Conservation (phyloP, 2,888 invertebrate species). For the Andrena trimmerana region DNA sequence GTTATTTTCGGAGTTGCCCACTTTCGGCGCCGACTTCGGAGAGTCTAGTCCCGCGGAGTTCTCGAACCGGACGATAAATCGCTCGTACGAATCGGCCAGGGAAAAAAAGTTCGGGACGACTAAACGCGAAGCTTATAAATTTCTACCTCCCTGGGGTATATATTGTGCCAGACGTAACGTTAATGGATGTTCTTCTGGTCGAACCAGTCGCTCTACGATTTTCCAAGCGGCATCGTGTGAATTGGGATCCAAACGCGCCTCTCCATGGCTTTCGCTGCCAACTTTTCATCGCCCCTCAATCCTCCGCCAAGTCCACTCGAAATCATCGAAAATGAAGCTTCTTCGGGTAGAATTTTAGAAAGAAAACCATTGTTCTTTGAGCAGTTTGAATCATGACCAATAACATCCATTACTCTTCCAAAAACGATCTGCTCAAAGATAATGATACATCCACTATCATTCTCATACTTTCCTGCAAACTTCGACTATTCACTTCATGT, state of each 20-base stretch:
- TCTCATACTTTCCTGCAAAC: too few species aligned
- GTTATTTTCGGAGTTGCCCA: slow-evolving; percentile 6
- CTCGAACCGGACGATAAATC: slow-evolving; percentile 44
- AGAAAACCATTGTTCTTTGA: too few species aligned
- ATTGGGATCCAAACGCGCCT: slow-evolving; percentile 14
- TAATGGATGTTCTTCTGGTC: slow-evolving; percentile 39
- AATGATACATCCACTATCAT: too few species aligned
- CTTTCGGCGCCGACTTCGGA: slow-evolving; percentile 1
- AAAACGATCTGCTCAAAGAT: too few species aligned
- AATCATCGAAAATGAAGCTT: too few species aligned
- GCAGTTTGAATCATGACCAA: too few species aligned
- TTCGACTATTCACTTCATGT: too few species aligned
- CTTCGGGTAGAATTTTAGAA: too few species aligned
- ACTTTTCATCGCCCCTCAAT: background rate
- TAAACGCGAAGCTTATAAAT: slow-evolving; percentile 46
- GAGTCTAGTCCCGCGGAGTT: slow-evolving; percentile 25
- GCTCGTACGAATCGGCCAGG: slow-evolving; percentile 22
- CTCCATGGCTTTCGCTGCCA: background rate
- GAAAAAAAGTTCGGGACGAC: slow-evolving; percentile 37
- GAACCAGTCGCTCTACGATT: slow-evolving; percentile 36
- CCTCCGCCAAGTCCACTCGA: too few species aligned
- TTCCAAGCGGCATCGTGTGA: slow-evolving; percentile 29
- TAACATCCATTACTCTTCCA: too few species aligned
- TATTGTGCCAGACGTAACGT: slow-evolving; percentile 30
- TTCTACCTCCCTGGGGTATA: slow-evolving; percentile 21